These are phyloP conservation scores for Amblyjoppa proteus DNA, from an alignment of 2,888 invertebrate genomes.

Conservation along the genomic window DNA sequence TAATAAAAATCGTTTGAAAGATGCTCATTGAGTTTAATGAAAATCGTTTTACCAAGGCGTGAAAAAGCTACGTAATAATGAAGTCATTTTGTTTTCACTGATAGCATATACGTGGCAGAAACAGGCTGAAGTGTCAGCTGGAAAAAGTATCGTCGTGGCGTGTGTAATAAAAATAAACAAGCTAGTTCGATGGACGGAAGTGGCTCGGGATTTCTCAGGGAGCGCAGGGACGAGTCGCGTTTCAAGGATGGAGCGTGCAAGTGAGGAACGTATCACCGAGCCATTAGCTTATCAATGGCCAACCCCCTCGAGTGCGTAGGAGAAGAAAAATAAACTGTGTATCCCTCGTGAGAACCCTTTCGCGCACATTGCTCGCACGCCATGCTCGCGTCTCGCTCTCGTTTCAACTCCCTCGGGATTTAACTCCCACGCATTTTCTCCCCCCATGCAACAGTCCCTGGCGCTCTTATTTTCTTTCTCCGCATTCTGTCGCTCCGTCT, in stretches of 20 bases:
- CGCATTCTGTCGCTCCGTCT: constrained; percentile 58
- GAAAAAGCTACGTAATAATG: background rate
- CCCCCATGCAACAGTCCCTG: constrained; percentile 27
- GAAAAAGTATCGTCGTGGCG: constrained; percentile 39
- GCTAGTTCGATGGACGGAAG: constrained; percentile 40
- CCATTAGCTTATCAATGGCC: constrained; percentile 82
- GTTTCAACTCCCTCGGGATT: constrained; percentile 63
- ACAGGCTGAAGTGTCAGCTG: background rate
- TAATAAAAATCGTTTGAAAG: background rate
- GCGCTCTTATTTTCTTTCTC: constrained; percentile 41
- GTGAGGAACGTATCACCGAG: constrained; percentile 74
- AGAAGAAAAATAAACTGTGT: constrained; percentile 81
- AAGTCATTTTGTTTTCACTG: constrained; percentile 43
- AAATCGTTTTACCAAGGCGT: background rate
- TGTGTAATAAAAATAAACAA: constrained; percentile 65
- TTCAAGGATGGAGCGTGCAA: constrained; percentile 13
- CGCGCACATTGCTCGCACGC: constrained; percentile 53
- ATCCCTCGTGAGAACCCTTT: constrained; percentile 79
- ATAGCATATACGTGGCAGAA: constrained; percentile 48
- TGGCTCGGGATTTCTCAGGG: constrained; percentile 69
- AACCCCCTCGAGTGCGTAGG: constrained; percentile 77
- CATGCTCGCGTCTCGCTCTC: constrained; percentile 52
- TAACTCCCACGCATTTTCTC: constrained; percentile 69
- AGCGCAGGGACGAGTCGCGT: constrained; percentile 19
- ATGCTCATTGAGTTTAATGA: background rate